These are phyloP conservation scores for Drosophila colorata DNA, from an alignment of 2,888 invertebrate genomes.

Conservation along the genomic window DNA sequence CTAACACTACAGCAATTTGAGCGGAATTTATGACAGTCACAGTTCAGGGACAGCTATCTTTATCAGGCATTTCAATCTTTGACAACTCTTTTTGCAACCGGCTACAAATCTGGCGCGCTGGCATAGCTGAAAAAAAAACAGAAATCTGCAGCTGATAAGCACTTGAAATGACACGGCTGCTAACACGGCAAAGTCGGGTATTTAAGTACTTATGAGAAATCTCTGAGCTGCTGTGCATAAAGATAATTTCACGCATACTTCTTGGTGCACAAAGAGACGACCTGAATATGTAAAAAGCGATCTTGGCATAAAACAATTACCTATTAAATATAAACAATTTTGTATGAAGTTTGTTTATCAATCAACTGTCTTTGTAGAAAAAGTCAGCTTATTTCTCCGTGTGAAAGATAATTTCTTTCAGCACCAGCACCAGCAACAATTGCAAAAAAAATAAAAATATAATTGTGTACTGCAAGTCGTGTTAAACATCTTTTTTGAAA, in stretches of 20 bases:
- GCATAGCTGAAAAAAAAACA: constrained; percentile 9
- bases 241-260: not conserved
- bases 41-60: constrained; percentile 31
- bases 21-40: constrained; percentile 67
- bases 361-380: not conserved
- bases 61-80: constrained; percentile 31
- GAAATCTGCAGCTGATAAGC: constrained; percentile 32
- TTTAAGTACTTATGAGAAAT: constrained; percentile 3
- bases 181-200: constrained; percentile 22
- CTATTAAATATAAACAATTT: too few species aligned
- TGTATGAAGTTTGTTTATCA: too few species aligned
- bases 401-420: constrained; percentile 16
- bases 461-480: constrained; percentile 10
- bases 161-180: constrained; percentile 23
- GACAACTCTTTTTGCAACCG: constrained; percentile 22
- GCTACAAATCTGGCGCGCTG: constrained; percentile 9
- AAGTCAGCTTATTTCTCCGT: not conserved
- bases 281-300: too few species aligned
- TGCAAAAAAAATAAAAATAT: not conserved
- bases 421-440: too few species aligned
- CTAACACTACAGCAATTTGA: constrained; percentile 64
- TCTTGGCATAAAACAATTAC: too few species aligned
- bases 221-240: constrained; percentile 5
- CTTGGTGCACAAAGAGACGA: too few species aligned
- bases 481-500: constrained; percentile 2